Evolutionary conservation across 2,113 vertebrate species (phyloP).

Genomic region (Etheostoma cragini): DNA sequence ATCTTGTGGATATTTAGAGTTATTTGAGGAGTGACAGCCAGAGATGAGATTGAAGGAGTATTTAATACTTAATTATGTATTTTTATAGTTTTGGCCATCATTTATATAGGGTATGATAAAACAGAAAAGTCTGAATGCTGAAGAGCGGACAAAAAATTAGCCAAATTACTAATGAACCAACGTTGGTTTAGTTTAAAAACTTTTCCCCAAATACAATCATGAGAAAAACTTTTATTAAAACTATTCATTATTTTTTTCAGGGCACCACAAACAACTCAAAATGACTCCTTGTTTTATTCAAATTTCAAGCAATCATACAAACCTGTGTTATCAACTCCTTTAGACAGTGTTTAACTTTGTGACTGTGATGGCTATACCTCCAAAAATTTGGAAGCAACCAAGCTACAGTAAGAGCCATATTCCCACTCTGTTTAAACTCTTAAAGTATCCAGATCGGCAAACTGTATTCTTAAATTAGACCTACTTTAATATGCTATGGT

Average conservation of each 20-base stretch:
- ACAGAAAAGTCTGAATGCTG: background rate
- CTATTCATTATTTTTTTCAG: too few species aligned
- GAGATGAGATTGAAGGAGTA: background rate
- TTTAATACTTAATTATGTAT: too few species aligned
- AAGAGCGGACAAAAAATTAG: background rate
- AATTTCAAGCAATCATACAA: background rate
- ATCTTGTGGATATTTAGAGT: background rate
- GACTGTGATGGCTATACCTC: background rate
- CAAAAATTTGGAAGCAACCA: background rate
- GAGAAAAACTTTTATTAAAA: too few species aligned
- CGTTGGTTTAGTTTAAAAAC: too few species aligned
- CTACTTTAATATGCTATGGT: too few species aligned
- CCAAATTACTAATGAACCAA: background rate
- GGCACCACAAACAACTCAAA: background rate
- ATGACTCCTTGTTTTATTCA: background rate
- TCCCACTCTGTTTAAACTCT: background rate
- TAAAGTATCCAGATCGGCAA: background rate
- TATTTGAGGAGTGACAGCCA: background rate
- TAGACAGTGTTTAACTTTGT: background rate
- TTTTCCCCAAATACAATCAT: too few species aligned
- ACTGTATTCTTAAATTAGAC: too few species aligned
- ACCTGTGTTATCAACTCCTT: background rate
- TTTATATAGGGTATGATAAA: background rate
- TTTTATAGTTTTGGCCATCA: background rate
- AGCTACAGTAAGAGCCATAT: background rate